Percentiles rank a stretch among this genome's conserved stretches.
phyloP scores from a whole-genome alignment of 2,113 vertebrate genomes.

The Colossoma macropomum region DNA sequence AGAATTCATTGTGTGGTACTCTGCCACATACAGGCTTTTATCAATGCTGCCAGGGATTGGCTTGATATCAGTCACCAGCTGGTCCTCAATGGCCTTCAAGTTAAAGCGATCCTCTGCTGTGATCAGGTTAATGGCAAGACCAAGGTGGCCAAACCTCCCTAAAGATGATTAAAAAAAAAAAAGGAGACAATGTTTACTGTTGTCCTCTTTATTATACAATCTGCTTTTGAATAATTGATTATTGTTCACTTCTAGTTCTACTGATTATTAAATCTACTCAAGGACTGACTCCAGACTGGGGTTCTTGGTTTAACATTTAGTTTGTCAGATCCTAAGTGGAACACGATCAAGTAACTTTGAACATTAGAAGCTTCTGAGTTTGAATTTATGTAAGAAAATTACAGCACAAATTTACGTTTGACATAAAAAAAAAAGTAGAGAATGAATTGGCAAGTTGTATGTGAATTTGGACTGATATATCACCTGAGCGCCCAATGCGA shows the following conservation, averaged over 20 bases:
- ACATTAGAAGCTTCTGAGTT: too few relatives aligned
- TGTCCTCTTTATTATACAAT: too few relatives aligned
- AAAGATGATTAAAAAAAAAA: not conserved
- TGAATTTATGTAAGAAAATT: too few relatives aligned
- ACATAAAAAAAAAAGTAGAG: fast-evolving
- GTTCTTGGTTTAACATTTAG: too few relatives aligned
- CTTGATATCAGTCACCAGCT: slow-evolving; percentile 77
- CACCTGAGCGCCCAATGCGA: slow-evolving; percentile 82
- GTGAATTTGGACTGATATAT: not conserved
- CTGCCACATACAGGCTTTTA: slow-evolving; percentile 77
- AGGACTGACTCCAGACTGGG: too few relatives aligned
- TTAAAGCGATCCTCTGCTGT: slow-evolving; percentile 78
- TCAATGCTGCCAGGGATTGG: slow-evolving; percentile 78
- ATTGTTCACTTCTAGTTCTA: too few relatives aligned
- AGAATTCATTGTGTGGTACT: slow-evolving; percentile 73
- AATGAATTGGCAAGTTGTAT: not conserved
- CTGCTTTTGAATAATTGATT: too few relatives aligned
- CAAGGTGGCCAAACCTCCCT: slow-evolving; percentile 78
- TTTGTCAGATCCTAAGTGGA: too few relatives aligned
- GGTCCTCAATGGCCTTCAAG: slow-evolving; percentile 76
- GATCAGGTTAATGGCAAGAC: slow-evolving; percentile 78
- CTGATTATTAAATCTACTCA: too few relatives aligned
- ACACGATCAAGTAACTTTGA: too few relatives aligned
- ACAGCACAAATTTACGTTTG: too few relatives aligned
- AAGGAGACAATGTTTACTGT: not conserved